Base-by-base conservation (phyloP, 2,888 invertebrate species). In the Morpho helenor region DNA sequence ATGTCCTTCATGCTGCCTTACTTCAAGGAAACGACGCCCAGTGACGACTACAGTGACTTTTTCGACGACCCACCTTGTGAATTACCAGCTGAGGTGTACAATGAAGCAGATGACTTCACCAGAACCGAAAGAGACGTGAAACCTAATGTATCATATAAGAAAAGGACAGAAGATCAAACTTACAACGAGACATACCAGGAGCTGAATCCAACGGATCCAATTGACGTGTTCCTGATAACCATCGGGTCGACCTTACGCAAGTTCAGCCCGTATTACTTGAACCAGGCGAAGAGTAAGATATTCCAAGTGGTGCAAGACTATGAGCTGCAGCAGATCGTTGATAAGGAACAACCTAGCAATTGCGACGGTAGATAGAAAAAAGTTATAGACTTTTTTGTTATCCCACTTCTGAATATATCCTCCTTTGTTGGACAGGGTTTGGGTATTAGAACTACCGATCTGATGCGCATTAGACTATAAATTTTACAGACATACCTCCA, bases 251-350 rank as follows among this genome's bases (percentile, higher is more conserved):
- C 88, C 0, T 55, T 89, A 2, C 75, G 79, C 60, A 87, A 81
- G 49, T 82, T 89, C 8, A 80, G 72, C 0, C 88, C 88, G 0
- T 85, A 84, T 59, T 85, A 84, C 39, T 55, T 88, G 66, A 89
- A 89, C 54, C 85, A 87, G 68, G 88, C 89, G 2, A 89, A 89
- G 66, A 85, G 80, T 61, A 87, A 87, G 65, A 87, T 89, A 52
- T 88, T 88, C 55, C 85, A 87, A 48, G 82, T 87, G n/a, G 88
- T 89, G 0, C 89, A 88, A 61, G 87, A 89, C 49, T 88, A 83
- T 64, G 89, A 89, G 66, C 61, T 89, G 57, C 74, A 87, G 63
- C 89, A 89, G 67, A 86, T 87, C 2, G 71, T 84, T 0, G 72
- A 72, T 60, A 81, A 80, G 50, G 79, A 79, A 0, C 72, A 72